A percentile compares a stretch with the other conserved stretches of the same genome.
These are phyloP conservation scores for Drosophila siamana DNA, from an alignment of 2,888 invertebrate genomes.

Conservation along the genomic window DNA sequence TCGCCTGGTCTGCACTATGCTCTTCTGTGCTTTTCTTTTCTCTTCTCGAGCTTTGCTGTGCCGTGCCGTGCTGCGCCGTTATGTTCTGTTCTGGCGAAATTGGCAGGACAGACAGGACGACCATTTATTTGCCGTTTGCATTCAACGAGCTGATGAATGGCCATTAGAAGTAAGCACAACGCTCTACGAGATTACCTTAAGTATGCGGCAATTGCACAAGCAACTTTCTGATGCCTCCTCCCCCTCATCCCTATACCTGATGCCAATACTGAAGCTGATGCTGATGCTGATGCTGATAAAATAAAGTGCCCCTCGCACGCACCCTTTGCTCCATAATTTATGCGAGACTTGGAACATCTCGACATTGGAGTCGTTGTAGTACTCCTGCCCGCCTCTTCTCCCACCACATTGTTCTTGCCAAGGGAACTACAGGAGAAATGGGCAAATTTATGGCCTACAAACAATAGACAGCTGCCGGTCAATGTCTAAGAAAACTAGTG, in stretches of 20 bases:
- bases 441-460: slow-evolving; percentile 69
- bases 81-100: slow-evolving; percentile 19
- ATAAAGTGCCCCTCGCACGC: slow-evolving; percentile 60
- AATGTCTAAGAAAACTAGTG: slow-evolving; percentile 59
- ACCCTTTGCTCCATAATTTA: slow-evolving; percentile 67
- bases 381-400: too few species aligned
- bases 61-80: slow-evolving; percentile 4
- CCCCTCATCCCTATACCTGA: slow-evolving; percentile 8
- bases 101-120: slow-evolving; percentile 21
- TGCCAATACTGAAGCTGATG: not conserved
- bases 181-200: slow-evolving; percentile 77
- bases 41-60: slow-evolving; percentile 14
- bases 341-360: slow-evolving; percentile 55
- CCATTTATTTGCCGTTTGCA: slow-evolving; percentile 80
- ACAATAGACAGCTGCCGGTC: slow-evolving; percentile 71
- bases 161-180: slow-evolving; percentile 76
- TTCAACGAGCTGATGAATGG: slow-evolving; percentile 79
- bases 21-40: not conserved
- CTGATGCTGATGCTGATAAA: slow-evolving; percentile 56
- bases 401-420: slow-evolving; percentile 15
- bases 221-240: slow-evolving; percentile 63
- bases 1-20: slow-evolving; percentile 12
- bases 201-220: slow-evolving; percentile 80
- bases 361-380: slow-evolving; percentile 26
- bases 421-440: slow-evolving; percentile 10